Percentiles rank a stretch among this genome's conserved stretches.
Evolutionary conservation across 2,888 invertebrate species (phyloP).

Genomic region (Tryphoninae sp.): DNA sequence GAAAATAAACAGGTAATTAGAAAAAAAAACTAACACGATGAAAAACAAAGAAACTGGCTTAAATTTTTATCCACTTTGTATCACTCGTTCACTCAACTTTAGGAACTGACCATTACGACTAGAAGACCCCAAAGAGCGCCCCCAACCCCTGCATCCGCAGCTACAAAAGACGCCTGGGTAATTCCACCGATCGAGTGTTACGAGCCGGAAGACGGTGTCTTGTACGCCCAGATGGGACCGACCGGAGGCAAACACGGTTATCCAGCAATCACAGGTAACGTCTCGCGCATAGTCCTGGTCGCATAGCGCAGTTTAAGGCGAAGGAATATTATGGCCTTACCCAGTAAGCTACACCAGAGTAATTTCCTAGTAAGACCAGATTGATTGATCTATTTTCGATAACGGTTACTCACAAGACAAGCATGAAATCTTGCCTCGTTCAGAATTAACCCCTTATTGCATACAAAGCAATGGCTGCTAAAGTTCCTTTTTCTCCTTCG

Average conservation of each 20-base stretch:
- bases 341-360: no score
- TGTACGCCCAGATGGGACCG: conserved; percentile 96
- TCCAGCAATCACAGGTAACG: conserved; percentile 91
- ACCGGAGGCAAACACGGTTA: conserved; percentile 95
- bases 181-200: conserved; percentile 94
- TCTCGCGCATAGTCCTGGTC: not conserved
- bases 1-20: conserved; percentile 66
- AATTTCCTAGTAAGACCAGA: no score
- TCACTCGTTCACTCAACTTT: not conserved
- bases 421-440: no score
- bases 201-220: conserved; percentile 95
- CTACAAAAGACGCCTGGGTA: conserved; percentile 88
- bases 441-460: no score
- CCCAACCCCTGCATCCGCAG: conserved; percentile 85
- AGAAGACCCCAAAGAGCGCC: conserved; percentile 78
- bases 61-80: not conserved
- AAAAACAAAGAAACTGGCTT: not conserved
- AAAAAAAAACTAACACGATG: not conserved
- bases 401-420: no score
- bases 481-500: no score
- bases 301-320: no score
- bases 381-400: no score
- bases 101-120: conserved; percentile 72
- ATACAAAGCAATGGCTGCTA: no score
- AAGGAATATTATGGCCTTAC: no score